Conservation (phyloP, 2,888 invertebrate genomes). For the Chaetogeoica ovagalla region DNA sequence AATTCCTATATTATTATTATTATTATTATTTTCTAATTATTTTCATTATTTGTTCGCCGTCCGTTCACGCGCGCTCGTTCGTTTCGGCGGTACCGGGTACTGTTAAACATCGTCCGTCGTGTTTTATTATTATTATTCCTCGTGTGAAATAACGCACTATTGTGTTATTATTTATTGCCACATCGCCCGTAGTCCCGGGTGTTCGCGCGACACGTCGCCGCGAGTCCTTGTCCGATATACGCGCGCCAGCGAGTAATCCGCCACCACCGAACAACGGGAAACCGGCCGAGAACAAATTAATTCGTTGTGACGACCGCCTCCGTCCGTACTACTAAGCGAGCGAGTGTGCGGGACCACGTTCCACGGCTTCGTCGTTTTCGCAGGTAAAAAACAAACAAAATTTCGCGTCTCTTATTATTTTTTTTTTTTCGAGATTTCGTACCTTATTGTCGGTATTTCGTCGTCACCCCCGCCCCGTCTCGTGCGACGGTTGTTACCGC, state of each 20-base stretch:
- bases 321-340: too few species aligned
- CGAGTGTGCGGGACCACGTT: not conserved
- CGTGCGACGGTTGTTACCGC: too few species aligned
- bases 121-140: too few species aligned
- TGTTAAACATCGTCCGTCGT: not conserved
- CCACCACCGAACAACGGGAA: not conserved
- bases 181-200: too few species aligned
- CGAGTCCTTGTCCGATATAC: too few species aligned
- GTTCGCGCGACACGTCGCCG: not conserved
- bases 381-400: not conserved
- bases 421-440: not conserved
- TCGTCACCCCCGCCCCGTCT: too few species aligned
- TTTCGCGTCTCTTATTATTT: not conserved
- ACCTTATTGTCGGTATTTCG: too few species aligned
- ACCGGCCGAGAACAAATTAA: not conserved
- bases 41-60: not conserved
- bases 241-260: too few species aligned
- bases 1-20: conserved; percentile 16
- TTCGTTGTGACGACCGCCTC: too few species aligned
- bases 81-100: not conserved
- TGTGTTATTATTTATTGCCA: not conserved
- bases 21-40: not conserved
- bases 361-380: conserved; percentile 6
- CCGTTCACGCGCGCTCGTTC: not conserved
- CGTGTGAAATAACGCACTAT: too few species aligned